These are phyloP conservation scores for Sylvia borin DNA, from an alignment of 2,797 vertebrate species.

Conservation along the genomic window DNA sequence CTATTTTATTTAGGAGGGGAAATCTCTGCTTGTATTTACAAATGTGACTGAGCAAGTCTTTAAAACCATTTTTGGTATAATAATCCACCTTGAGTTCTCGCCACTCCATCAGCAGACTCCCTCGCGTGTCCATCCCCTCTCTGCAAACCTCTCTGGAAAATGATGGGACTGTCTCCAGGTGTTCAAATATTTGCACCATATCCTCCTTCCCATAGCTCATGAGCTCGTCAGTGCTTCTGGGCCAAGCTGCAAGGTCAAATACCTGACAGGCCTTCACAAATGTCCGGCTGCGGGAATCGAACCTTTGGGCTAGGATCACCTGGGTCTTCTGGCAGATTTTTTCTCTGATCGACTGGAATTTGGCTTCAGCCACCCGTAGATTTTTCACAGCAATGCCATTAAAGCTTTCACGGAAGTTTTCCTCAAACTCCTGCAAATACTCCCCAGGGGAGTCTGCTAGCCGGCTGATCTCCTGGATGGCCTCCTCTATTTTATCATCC, in stretches of 20 bases:
- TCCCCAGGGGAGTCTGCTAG: constrained; percentile 91
- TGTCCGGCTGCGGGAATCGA: constrained; percentile 86
- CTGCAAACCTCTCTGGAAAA: constrained; percentile 79
- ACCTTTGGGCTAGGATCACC: constrained; percentile 88
- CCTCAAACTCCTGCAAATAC: constrained; percentile 95
- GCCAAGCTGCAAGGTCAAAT: constrained; percentile 90
- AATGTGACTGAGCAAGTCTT: constrained; percentile 90
- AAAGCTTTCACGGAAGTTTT: constrained; percentile 95
- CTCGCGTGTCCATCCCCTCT: constrained; percentile 81
- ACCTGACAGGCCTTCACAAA: constrained; percentile 92
- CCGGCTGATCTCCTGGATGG: constrained; percentile 91
- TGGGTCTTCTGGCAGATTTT: constrained; percentile 96
- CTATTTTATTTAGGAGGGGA: constrained; percentile 87
- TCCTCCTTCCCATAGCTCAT: constrained; percentile 91
- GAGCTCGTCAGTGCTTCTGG: constrained; percentile 86
- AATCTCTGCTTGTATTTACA: constrained; percentile 92
- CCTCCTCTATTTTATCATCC: constrained; percentile 90
- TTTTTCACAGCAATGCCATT: constrained; percentile 95
- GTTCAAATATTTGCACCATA: constrained; percentile 89
- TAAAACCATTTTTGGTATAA: constrained; percentile 90
- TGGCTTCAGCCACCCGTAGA: constrained; percentile 92
- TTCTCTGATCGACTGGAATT: constrained; percentile 96
- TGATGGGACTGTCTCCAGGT: constrained; percentile 85
- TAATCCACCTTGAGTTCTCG: constrained; percentile 93
- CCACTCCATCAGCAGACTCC: constrained; percentile 89